Conservation (phyloP, 2,888 invertebrate species). For the Drosophila helvetica region DNA sequence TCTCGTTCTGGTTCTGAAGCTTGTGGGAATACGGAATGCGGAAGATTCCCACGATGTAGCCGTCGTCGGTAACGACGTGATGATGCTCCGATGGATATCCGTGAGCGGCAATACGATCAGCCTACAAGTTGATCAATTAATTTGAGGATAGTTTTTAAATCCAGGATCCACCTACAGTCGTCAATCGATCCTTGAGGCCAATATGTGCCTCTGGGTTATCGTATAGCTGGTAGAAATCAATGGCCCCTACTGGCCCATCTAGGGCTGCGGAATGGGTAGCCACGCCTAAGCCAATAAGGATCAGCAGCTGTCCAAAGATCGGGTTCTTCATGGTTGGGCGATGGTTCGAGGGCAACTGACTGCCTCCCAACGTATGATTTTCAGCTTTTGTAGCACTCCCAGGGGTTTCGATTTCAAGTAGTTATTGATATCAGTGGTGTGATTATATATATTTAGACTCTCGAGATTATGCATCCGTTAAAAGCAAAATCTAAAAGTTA, state of each 20-base stretch:
- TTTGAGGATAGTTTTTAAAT: background rate
- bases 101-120: constrained; percentile 81
- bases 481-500: constrained; percentile 5
- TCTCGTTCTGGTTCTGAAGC: constrained; percentile 56
- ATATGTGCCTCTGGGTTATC: constrained; percentile 62
- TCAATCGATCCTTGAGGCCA: constrained; percentile 32
- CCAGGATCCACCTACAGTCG: constrained; percentile 51
- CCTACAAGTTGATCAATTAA: constrained; percentile 23
- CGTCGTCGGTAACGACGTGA: constrained; percentile 70
- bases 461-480: constrained; percentile 7
- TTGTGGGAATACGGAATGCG: constrained; percentile 77
- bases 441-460: constrained; percentile 28
- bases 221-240: constrained; percentile 61
- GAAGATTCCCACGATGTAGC: constrained; percentile 74
- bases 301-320: constrained; percentile 1
- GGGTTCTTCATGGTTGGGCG: constrained; percentile 6
- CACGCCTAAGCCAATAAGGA: constrained; percentile 8
- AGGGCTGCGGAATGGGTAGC: constrained; percentile 24
- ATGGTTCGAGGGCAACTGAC: constrained; percentile 26
- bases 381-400: constrained; percentile 25
- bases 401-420: constrained; percentile 23
- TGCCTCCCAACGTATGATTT: background rate
- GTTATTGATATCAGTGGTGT: constrained; percentile 4
- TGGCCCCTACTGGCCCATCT: constrained; percentile 14
- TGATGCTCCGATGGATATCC: constrained; percentile 89